Base-by-base conservation (phyloP, 2,888 invertebrate species). In the Eilema caniola region DNA sequence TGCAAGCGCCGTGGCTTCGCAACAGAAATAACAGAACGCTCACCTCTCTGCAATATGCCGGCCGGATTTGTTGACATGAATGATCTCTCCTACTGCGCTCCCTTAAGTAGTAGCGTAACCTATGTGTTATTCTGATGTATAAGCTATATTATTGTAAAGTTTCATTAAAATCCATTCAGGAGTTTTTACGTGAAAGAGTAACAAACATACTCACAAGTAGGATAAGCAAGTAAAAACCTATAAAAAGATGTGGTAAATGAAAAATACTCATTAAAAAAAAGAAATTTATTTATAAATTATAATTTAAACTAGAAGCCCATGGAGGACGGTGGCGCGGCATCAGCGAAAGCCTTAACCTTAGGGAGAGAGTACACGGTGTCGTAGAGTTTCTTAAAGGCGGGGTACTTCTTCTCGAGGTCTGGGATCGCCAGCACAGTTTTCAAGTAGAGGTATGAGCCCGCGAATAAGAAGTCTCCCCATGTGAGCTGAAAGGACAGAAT, bases 271-370 rank as follows among this genome's bases (percentile, higher is more conserved):
- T 47, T 47, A 10, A 53, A 53, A n/a, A 47, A n/a, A n/a, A 53
- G n/a, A 4, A 20, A 10, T n/a, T 53, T 53, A 53, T 53, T 53
- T 47, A 20, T 53, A n/a, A 20, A 53, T 53, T 53, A 2, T 53
- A 53, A 14, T 41, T 41, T 16, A 41, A 41, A 41, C 16, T 66
- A 66, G 66, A 66, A 66, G 20, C 66, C 66, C 20, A 20, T 59
- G 24, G n/a, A 1, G n/a, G 66, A 60, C 1, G 24, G 10, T 4
- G 69, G 84, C 33, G 85, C 84, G 14, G 82, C 70, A 10, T 86
- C 89, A 7, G 90, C 75, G 74, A 90, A 93, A 53, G 89, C 87
- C 73, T 93, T 92, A 64, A 94, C 82, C 10, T 88, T 88, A 0
- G 91, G 90, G 62, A 82, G 71, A 5, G 85, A 75, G 1, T 76